These are phyloP conservation scores for Zaprionus camerounensis DNA, from an alignment of 1,140 invertebrate genomes.

Conservation along the genomic window DNA sequence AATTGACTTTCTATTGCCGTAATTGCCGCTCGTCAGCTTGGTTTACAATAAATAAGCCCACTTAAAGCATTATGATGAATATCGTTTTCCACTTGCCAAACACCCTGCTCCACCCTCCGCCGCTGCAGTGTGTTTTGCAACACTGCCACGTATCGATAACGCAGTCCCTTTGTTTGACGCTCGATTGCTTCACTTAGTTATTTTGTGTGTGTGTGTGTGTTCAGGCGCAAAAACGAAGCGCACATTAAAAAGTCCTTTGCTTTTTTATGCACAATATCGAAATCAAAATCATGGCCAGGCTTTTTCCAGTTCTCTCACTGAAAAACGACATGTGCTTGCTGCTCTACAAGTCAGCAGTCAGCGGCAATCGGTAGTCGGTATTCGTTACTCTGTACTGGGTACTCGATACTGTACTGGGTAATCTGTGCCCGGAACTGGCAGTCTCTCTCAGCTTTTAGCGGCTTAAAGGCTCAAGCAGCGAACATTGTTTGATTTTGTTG, in stretches of 20 bases:
- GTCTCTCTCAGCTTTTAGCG: constrained; percentile 37
- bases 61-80: background rate
- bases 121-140: background rate
- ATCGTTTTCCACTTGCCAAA: background rate
- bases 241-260: constrained; percentile 31
- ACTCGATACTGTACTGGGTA: background rate
- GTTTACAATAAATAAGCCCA: background rate
- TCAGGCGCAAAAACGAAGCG: background rate
- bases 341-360: background rate
- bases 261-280: constrained; percentile 25
- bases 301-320: constrained; percentile 50
- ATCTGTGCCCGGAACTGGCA: background rate
- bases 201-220: background rate
- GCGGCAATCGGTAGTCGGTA: background rate
- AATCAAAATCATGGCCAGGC: constrained; percentile 32
- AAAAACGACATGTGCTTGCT: constrained; percentile 61
- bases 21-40: background rate
- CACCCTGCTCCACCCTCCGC: too few relatives aligned
- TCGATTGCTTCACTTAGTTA: background rate
- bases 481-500: constrained; percentile 73
- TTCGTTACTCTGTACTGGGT: background rate
- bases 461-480: constrained; percentile 75
- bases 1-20: background rate
- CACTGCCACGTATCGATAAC: constrained; percentile 5
- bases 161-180: constrained; percentile 31